Evolutionary conservation across 2,888 invertebrate genomes (phyloP), one percentile per base, ranked within the genome.

Genomic region (Nemotelus nigrinus): DNA sequence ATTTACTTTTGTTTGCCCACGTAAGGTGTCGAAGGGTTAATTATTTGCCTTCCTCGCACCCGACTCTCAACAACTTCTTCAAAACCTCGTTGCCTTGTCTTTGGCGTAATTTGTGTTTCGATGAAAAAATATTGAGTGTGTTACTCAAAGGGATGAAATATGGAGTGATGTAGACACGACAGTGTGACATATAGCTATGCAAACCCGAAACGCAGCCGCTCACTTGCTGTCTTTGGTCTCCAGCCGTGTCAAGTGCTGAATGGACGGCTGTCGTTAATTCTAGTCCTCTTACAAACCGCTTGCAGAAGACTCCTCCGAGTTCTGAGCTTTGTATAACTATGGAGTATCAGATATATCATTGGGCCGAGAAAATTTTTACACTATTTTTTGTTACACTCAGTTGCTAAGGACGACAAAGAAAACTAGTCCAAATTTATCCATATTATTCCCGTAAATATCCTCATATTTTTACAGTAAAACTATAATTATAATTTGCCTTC

Each of bases 161-260:
- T 79, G 60, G 67, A 68, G 78, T 71, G 71, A 78, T 79, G 76
- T 75, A 77, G 77, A 57, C 68, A 74, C 75, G 77, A 79, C 79
- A 58, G 77, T 57, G 77, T 75, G 79, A 79, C 77, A 79, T 75
- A 79, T 79, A 68, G 70, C 76, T 65, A 63, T 63, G 65, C 75
- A 57, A 75, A 67, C 44, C 64, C 53, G 70, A 60, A 77, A 58
- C 57, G 55, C 55, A 8, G 64, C 70, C 70, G 70, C 70, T 53
- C 53, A 43, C 55, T 70, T 70, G 25, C 39, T 55, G 3, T 70
- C 50, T 55, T 53, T 55, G 55, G 55, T 70, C 70, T 70, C 70
- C 50, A 63, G 63, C 74, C 44, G 74, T 45, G 63, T 39, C 48
- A 74, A 63, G 74, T 74, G 74, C 63, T 44, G 74, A 63, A 63